Evolutionary conservation across 1,140 invertebrate species (phyloP), one percentile per base, ranked within the genome.

Genomic region (Brachionus manjavacas): DNA sequence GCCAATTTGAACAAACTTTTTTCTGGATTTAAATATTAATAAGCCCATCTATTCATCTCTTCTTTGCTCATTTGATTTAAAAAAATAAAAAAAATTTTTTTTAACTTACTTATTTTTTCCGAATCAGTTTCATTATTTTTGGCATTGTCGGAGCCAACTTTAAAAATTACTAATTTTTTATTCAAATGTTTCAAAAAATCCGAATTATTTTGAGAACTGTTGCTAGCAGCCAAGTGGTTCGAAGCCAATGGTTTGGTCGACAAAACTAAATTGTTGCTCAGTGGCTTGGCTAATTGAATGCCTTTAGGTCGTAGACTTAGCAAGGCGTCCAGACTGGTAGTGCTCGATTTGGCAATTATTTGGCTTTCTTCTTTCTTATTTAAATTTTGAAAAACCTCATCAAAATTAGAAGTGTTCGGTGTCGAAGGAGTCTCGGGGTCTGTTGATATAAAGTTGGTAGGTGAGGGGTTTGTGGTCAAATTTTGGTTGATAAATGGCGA

Each of bases 151-250:
- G 14, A 25, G 2, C 72, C 72, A 49, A 76, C 43, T 76, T 76
- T 76, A 49, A 49, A 76, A 49, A 76, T 76, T 25, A 76, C 72
- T 16, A 72, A 72, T 41, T 72, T 72, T 72, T 72, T 72, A 39
- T 72, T 72, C 31, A 72, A 72, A 39, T n/a, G 20, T 41, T 72
- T 72, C 3, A 72, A 72, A 72, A 72, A 72, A 72, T 72, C 39
- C 7, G 68, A 20, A 60, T 23, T 23, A 20, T n/a, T 16, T 25
- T 60, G 16, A 60, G 52, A 60, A 60, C 2, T 60, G 20, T 9
- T 60, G 25, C 25, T 60, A 20, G 4, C 0, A 60, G n/a, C 16
- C n/a, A 70, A 12, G 35, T 70, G 28, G 11, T 70, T 70, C 12
- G 66, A 39, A 70, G 16, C 39, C 4, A 31, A 12, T 43, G 41